phyloP scores from a whole-genome alignment of 2,113 vertebrate genomes.

The Pomatostomus ruficeps region DNA sequence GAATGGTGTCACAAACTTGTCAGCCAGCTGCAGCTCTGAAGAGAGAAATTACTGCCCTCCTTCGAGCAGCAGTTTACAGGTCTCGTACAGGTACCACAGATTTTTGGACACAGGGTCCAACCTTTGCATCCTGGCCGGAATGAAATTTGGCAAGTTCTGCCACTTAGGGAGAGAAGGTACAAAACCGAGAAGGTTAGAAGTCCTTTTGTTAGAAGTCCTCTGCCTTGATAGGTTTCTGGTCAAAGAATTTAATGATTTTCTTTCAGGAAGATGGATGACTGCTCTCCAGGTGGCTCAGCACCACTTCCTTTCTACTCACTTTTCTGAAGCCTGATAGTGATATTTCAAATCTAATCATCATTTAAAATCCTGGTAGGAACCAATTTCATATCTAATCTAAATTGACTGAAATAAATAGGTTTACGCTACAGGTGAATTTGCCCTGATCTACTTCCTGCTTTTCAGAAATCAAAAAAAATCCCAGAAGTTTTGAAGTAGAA shows the following conservation, averaged over 20 bases:
- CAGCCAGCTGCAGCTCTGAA: not conserved
- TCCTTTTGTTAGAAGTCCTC: not conserved
- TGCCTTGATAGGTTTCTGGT: not conserved
- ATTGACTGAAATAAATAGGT: not conserved
- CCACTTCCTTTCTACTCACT: not conserved
- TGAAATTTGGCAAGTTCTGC: not conserved
- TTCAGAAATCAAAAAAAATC: not conserved
- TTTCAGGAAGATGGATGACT: constrained; percentile 15
- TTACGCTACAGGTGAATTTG: not conserved
- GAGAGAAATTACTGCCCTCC: not conserved
- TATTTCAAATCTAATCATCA: constrained; percentile 23
- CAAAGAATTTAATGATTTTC: not conserved
- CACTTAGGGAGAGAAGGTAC: not conserved
- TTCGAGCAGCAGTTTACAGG: fast-evolving
- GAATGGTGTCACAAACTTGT: not conserved
- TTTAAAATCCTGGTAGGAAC: constrained; percentile 10
- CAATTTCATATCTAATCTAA: constrained; percentile 26
- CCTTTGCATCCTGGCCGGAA: not conserved
- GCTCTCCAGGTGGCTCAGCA: not conserved
- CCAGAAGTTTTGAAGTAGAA: not conserved
- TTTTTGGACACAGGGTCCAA: not conserved
- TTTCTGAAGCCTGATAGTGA: not conserved
- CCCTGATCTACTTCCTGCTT: not conserved
- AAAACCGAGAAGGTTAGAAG: not conserved
- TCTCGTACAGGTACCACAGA: fast-evolving